phyloP scores from a whole-genome alignment of 2,888 invertebrate genomes.

The Anaspis maculata region DNA sequence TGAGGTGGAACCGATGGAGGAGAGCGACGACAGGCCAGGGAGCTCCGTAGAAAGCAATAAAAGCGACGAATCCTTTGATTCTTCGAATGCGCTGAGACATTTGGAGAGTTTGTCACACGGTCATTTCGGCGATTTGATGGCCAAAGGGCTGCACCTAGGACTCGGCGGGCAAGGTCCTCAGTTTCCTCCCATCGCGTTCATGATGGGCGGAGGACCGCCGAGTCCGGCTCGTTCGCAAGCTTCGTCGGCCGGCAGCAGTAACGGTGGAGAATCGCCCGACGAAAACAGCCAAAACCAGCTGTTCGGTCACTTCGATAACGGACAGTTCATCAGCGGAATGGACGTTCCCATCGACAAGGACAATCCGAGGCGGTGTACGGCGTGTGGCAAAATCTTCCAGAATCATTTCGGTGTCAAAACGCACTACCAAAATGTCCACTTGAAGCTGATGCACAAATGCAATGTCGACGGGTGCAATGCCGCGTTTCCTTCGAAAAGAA shows the following conservation, averaged over 20 bases:
- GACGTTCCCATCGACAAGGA: constrained; percentile 89
- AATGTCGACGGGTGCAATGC: constrained; percentile 92
- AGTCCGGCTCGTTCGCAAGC: constrained; percentile 54
- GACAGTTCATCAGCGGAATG: constrained; percentile 61
- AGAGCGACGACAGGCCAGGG: constrained; percentile 40
- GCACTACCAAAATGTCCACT: constrained; percentile 92
- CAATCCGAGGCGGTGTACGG: constrained; percentile 83
- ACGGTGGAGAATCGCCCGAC: constrained; percentile 50
- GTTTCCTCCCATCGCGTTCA: constrained; percentile 43
- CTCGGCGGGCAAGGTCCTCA: constrained; percentile 37
- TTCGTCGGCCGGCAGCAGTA: constrained; percentile 51
- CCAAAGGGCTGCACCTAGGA: constrained; percentile 38
- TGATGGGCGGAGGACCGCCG: constrained; percentile 49
- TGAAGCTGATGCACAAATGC: constrained; percentile 93
- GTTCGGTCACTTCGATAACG: constrained; percentile 65
- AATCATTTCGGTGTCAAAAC: constrained; percentile 90
- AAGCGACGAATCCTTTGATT: constrained; percentile 53
- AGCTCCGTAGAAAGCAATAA: constrained; percentile 50
- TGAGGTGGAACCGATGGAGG: constrained; percentile 33
- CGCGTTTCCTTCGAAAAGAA: constrained; percentile 87
- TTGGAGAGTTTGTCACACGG: constrained; percentile 75
- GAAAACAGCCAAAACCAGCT: constrained; percentile 55
- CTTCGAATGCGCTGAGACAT: constrained; percentile 64
- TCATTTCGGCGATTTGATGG: constrained; percentile 54
- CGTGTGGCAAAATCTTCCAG: constrained; percentile 88